Evolutionary conservation across 2,888 invertebrate species (phyloP), one percentile per base, ranked within the genome.

Genomic region (Athalia cordata): DNA sequence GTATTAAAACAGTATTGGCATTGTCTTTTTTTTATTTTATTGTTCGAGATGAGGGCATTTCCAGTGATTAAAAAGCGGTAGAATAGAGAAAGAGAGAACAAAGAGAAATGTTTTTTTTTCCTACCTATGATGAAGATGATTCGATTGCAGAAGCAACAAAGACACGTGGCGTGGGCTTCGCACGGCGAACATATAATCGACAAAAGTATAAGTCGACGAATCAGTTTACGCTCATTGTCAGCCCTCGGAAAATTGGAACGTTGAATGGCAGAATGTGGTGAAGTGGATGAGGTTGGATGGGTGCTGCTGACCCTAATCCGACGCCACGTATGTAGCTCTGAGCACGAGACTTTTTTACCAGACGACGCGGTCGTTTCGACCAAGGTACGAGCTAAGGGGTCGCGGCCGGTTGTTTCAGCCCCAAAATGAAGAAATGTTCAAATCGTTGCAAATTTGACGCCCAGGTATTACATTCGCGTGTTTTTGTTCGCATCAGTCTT

Each of bases 221-320:
- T 75, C 75, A 75, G 75, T 75, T 62, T 75, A 75, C n/a, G 75
- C 75, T 45, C 64, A 29, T 29, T 1, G 29, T 29, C 29, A 29
- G 64, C 52, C 75, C 75, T 75, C 75, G n/a, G 52, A 47, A 64
- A 75, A 75, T 75, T 75, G 62, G 61, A 61, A 75, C 75, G 75
- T 62, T 75, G 61, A 64, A 50, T 59, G 75, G 75, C 52, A 64
- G 62, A 75, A 75, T 75, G 75, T 64, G 75, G 75, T 75, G 62
- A 62, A 62, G 49, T 64, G 75, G 64, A 61, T 52, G 75, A 75
- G 62, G 75, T 75, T 52, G 62, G 75, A 75, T 62, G 75, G 62
- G 75, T 62, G 75, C 75, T 75, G 75, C 62, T 75, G 75, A 75
- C 75, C 75, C 75, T 75, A 75, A 75, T 75, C 64, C 75, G 52